Conservation (phyloP, 2,113 vertebrate genomes). For the Pagrus major region DNA sequence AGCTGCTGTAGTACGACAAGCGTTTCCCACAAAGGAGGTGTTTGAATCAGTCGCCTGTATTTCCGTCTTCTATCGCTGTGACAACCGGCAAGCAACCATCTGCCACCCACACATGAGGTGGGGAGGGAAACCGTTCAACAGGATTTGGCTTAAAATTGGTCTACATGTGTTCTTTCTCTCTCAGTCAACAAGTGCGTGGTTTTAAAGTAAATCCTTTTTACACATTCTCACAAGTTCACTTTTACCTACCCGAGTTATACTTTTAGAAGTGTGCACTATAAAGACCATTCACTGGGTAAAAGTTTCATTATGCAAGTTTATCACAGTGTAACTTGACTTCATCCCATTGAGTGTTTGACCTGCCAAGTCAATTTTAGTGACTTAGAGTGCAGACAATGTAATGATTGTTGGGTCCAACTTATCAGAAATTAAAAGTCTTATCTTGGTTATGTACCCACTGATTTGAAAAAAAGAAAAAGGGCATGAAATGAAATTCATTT, state of each 20-base stretch:
- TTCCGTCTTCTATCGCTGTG: constrained; percentile 64
- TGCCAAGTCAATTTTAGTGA: constrained; percentile 60
- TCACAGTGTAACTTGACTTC: constrained; percentile 12
- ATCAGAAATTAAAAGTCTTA: constrained; percentile 77
- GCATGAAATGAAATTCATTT: constrained; percentile 59
- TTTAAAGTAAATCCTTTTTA: constrained; percentile 14
- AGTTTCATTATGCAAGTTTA: constrained; percentile 52
- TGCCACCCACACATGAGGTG: constrained; percentile 69
- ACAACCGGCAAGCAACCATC: constrained; percentile 65
- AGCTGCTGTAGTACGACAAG: constrained; percentile 19
- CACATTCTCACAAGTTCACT: not conserved
- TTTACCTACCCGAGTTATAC: not conserved
- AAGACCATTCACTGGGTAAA: constrained; percentile 25
- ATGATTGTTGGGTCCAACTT: constrained; percentile 52
- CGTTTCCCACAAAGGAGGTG: constrained; percentile 42
- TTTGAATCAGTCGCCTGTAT: constrained; percentile 59
- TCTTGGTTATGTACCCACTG: constrained; percentile 62
- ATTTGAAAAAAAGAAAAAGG: constrained; percentile 55
- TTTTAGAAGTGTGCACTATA: constrained; percentile 24
- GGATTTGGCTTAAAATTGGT: constrained; percentile 45
- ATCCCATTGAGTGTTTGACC: constrained; percentile 57
- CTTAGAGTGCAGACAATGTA: constrained; percentile 61
- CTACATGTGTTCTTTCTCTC: constrained; percentile 27
- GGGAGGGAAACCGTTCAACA: constrained; percentile 49
- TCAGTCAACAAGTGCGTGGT: constrained; percentile 32